A percentile compares a stretch with the other conserved stretches of the same genome.
phyloP scores from a whole-genome alignment of 2,888 invertebrate genomes.

The Aproaerema taeniolella region DNA sequence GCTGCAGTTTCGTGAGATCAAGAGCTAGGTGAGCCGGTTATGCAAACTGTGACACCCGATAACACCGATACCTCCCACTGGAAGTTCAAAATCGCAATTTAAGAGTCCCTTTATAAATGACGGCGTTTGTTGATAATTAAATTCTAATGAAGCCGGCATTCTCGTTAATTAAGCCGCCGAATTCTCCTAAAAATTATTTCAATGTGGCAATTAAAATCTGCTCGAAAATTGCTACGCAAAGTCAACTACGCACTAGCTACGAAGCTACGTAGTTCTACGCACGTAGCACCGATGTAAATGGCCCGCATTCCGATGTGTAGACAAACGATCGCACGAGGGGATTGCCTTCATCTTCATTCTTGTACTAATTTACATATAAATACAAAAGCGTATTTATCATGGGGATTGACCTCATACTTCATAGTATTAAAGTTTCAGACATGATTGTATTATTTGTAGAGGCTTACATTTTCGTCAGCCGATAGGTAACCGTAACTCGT shows the following conservation, averaged over 20 bases:
- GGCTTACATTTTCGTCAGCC: too few relatives aligned
- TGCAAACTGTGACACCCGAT: too few relatives aligned
- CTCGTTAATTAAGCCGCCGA: too few relatives aligned
- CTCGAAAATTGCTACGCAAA: too few relatives aligned
- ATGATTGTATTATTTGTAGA: not conserved
- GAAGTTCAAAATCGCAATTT: too few relatives aligned
- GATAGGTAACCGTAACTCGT: too few relatives aligned
- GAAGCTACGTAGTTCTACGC: conserved; percentile 29
- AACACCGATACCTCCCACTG: too few relatives aligned
- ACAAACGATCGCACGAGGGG: conserved; percentile 31
- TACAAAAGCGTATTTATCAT: conserved; percentile 12
- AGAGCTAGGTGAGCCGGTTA: conserved; percentile 48
- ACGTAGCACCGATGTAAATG: conserved; percentile 38
- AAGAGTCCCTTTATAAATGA: too few relatives aligned
- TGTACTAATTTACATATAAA: conserved; percentile 19
- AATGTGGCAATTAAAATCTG: too few relatives aligned
- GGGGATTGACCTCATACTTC: conserved; percentile 10
- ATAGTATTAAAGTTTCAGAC: conserved; percentile 3
- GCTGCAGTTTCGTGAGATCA: conserved; percentile 63
- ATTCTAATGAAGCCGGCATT: too few relatives aligned
- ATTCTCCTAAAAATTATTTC: too few relatives aligned
- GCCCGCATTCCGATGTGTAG: conserved; percentile 37
- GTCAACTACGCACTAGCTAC: not conserved
- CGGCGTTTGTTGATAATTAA: too few relatives aligned
- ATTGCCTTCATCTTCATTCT: conserved; percentile 22